Evolutionary conservation across 2,888 invertebrate species (phyloP).

Genomic region (Eurytoma californica): DNA sequence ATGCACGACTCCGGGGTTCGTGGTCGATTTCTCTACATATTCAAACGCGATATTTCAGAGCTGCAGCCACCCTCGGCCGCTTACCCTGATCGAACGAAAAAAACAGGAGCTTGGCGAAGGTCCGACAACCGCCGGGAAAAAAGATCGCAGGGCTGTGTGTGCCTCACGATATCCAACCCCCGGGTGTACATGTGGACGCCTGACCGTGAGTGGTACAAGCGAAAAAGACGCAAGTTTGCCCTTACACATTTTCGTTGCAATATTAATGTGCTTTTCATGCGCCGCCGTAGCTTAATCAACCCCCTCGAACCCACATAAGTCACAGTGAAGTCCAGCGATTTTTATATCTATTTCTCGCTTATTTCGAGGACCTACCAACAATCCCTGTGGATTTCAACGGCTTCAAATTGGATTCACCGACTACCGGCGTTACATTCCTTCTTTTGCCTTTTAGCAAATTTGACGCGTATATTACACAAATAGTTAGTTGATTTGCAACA

Average conservation of each 20-base stretch:
- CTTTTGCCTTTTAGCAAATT: not conserved
- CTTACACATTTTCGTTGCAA: slow-evolving; percentile 59
- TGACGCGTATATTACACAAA: too few relatives aligned
- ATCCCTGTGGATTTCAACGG: too few relatives aligned
- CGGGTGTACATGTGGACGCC: not conserved
- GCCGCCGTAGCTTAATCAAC: slow-evolving; percentile 59
- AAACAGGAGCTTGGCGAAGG: slow-evolving; percentile 13
- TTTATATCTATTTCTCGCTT: not conserved
- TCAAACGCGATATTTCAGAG: slow-evolving; percentile 49
- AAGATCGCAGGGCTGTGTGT: slow-evolving; percentile 54
- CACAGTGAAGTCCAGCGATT: slow-evolving; percentile 25
- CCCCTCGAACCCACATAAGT: slow-evolving; percentile 56
- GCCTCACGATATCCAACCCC: slow-evolving; percentile 52
- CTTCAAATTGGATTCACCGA: slow-evolving; percentile 1
- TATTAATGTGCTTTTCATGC: slow-evolving; percentile 67
- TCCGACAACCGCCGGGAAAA: not conserved
- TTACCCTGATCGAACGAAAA: not conserved
- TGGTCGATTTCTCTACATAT: slow-evolving; percentile 32
- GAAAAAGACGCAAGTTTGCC: slow-evolving; percentile 47
- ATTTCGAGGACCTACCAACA: too few relatives aligned
- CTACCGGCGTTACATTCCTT: not conserved
- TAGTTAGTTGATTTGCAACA: too few relatives aligned
- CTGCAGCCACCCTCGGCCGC: not conserved
- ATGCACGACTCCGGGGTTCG: not conserved
- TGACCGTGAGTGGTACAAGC: slow-evolving; percentile 9